A percentile compares a stretch with the other conserved stretches of the same genome.
phyloP scores from a whole-genome alignment of 1,140 invertebrate genomes.

The Capitella teleta region DNA sequence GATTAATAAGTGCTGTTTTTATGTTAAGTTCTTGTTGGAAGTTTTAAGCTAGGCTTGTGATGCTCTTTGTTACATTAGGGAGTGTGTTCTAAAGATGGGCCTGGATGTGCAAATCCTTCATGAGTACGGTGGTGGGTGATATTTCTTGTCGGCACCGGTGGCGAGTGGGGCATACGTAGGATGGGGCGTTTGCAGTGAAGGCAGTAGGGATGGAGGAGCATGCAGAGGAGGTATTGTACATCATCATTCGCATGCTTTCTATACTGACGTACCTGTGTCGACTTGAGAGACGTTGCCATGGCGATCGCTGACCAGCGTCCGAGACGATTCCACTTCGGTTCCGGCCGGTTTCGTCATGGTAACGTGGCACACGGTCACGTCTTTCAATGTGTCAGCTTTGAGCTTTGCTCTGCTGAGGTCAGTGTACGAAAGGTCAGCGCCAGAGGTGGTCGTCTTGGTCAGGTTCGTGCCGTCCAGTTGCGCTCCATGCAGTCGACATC shows the following conservation, averaged over 20 bases:
- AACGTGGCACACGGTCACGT: not conserved
- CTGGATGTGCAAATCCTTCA: too few species aligned
- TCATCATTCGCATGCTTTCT: not conserved
- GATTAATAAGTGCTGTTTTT: too few species aligned
- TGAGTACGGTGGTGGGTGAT: too few species aligned
- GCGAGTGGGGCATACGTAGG: not conserved
- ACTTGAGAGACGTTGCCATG: not conserved
- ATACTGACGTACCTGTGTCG: slow-evolving; percentile 1
- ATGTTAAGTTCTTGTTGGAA: too few species aligned
- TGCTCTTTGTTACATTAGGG: too few species aligned
- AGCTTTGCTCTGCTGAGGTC: not conserved
- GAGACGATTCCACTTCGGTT: not conserved
- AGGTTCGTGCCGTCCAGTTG: not conserved
- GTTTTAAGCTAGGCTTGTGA: too few species aligned
- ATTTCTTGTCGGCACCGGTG: not conserved
- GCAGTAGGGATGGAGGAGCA: not conserved
- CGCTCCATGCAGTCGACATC: not conserved
- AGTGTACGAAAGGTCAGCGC: slow-evolving; percentile 4
- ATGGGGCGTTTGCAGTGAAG: not conserved
- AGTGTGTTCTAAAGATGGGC: too few species aligned
- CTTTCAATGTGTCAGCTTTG: not conserved
- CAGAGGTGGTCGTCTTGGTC: not conserved
- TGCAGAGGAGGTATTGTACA: not conserved
- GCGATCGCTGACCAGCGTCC: not conserved
- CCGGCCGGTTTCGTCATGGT: not conserved